Evolutionary conservation across 2,113 vertebrate genomes (phyloP).

Genomic region (Hypanus sabinus): DNA sequence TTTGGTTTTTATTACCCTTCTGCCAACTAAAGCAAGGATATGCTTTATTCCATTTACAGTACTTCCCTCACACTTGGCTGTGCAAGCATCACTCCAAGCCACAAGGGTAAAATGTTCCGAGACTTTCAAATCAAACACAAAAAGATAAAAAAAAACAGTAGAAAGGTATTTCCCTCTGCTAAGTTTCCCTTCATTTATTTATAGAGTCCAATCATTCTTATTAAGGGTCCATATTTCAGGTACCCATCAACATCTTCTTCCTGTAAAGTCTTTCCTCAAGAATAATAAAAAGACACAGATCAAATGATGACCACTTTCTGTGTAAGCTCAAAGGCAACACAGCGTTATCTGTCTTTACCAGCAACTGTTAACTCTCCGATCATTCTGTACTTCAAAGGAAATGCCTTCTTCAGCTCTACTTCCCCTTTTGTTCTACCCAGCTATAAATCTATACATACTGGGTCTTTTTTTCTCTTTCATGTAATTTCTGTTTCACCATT

Average conservation of each 20-base stretch:
- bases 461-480: not conserved
- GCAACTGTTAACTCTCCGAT: not conserved
- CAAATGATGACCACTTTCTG: not conserved
- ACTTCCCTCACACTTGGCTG: not conserved
- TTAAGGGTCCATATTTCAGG: not conserved
- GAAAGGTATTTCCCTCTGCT: not conserved
- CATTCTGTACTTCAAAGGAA: not conserved
- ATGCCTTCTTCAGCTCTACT: not conserved
- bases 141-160: not conserved
- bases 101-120: not conserved
- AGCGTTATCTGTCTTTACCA: not conserved
- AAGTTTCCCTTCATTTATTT: not conserved
- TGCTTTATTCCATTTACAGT: not conserved
- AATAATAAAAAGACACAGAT: not conserved
- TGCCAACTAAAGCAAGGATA: not conserved
- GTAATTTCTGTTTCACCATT: not conserved
- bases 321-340: not conserved
- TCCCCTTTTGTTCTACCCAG: not conserved
- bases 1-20: not conserved
- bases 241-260: not conserved
- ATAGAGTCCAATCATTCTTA: not conserved
- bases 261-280: not conserved
- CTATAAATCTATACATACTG: not conserved
- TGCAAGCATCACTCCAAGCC: not conserved
- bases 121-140: not conserved